Evolutionary conservation across 23 tunicate species (phyloP).

Genomic region (Pegea sp.): DNA sequence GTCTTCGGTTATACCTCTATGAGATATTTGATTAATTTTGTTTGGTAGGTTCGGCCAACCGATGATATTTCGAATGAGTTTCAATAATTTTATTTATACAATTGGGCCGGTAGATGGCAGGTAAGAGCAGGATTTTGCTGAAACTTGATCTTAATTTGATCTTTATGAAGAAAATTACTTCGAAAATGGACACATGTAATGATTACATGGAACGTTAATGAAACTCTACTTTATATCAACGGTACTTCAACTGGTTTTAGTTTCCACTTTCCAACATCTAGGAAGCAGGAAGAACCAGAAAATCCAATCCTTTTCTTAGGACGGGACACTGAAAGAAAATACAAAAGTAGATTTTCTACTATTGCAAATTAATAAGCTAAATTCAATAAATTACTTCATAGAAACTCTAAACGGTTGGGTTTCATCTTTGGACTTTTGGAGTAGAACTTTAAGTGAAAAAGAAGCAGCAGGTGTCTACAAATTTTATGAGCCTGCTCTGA

Average conservation of each 20-base stretch:
- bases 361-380: too few relatives aligned
- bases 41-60: not conserved
- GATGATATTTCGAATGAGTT: not conserved
- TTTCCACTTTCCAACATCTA: not conserved
- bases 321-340: too few relatives aligned
- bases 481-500: not conserved
- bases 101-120: not conserved
- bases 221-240: not conserved
- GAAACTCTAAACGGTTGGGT: conserved; percentile 1
- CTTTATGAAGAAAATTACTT: too few relatives aligned
- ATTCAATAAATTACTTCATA: too few relatives aligned
- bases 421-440: not conserved
- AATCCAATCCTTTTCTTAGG: not conserved
- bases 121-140: too few relatives aligned
- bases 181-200: not conserved
- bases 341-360: too few relatives aligned
- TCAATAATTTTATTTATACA: not conserved
- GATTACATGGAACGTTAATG: not conserved
- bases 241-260: not conserved
- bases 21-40: too few relatives aligned
- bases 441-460: not conserved
- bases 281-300: not conserved
- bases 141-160: too few relatives aligned
- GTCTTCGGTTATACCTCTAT: not conserved
- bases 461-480: not conserved